Base-by-base conservation (phyloP, 2,888 invertebrate genomes). In the Tipula confusa region DNA sequence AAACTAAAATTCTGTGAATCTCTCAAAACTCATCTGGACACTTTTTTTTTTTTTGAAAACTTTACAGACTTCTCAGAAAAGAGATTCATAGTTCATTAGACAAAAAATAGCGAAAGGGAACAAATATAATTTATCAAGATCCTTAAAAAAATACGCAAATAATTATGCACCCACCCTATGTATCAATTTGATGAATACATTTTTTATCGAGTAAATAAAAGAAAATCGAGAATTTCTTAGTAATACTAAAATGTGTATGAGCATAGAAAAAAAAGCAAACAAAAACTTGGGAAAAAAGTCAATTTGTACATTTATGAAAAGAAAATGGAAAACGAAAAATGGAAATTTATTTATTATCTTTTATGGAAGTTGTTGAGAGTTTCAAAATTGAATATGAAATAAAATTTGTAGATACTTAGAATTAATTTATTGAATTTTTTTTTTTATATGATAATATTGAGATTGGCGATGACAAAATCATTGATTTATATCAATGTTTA, bases 351-450 rank as follows among this genome's bases (percentile, higher is more conserved):
- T 64, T 64, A 64, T 64, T 64, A 64, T 24, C 24, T 64, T 64
- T 64, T 64, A 64, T 64, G 64, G 24, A 24, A 64, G 64, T 64
- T 64, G 64, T 64, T 64, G 24, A 64, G 64, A 64, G 24, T 11
- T 64, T 24, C 64, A 64, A 64, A 64, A 64, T 64, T 64, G 64
- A 64, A 64, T 24, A 64, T 64, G 24, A 24, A 64, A 64, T 64
- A 64, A 7, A 64, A 64, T 64, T 64, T 64, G 64, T 64, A 64
- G 64, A 24, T 24, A 24, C 64, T 64, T 64, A 24, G 64, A 64
- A 64, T 64, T 64, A 64, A 64, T 64, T 24, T 64, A 64, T 64
- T 64, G 64, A 64, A 64, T 64, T 24, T 64, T 64, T 64, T 64
- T 64, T 64, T 33, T 33, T 33, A 33, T 33, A 7, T 31, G 31